Conservation (phyloP, 2,113 vertebrate species). For the Nesoenas mayeri region DNA sequence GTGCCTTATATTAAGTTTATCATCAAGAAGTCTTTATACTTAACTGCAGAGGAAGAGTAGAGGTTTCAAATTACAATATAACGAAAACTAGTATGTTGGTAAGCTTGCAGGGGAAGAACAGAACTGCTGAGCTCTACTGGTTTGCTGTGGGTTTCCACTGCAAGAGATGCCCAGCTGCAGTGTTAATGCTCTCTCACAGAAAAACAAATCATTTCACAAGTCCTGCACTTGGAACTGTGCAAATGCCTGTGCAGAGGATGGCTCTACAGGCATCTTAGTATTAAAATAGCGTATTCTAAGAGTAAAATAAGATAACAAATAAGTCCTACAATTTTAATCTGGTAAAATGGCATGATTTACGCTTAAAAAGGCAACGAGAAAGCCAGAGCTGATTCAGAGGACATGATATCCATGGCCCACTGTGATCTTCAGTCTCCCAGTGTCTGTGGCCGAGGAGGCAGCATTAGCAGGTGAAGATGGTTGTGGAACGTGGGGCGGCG, state of each 20-base stretch:
- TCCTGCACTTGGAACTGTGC: background rate
- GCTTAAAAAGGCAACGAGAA: background rate
- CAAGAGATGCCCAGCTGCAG: background rate
- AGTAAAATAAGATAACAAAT: background rate
- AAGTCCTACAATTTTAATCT: background rate
- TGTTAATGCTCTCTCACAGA: background rate
- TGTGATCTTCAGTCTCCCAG: background rate
- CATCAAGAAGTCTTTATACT: background rate
- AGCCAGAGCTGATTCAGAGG: background rate
- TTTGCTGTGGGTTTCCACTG: background rate
- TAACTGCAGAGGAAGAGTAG: background rate
- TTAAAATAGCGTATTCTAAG: background rate
- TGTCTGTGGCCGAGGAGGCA: background rate
- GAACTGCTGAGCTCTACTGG: background rate
- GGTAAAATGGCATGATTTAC: background rate
- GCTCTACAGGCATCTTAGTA: background rate
- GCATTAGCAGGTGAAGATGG: background rate
- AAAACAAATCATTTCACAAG: accelerated
- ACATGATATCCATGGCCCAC: background rate
- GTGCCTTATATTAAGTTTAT: background rate
- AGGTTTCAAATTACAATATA: background rate
- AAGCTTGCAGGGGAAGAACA: background rate
- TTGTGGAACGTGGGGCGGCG: background rate
- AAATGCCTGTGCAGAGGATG: background rate
- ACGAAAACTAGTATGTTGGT: background rate